Evolutionary conservation across 2,888 invertebrate species (phyloP), one percentile per base, ranked within the genome.

Genomic region (Drosophila neoperkinsi): DNA sequence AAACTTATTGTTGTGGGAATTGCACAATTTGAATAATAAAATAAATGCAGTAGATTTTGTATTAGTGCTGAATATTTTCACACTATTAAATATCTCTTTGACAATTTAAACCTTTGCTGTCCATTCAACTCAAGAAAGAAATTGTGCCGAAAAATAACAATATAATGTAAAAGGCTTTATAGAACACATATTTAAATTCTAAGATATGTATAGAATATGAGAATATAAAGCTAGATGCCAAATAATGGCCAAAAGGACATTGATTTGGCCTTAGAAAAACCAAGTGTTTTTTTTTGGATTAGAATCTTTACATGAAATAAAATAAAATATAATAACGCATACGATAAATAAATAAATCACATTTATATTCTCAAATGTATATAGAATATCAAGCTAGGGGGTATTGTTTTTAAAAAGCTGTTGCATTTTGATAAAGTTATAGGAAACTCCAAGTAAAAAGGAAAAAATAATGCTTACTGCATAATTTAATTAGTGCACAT

Each of bases 401-500:
- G 6, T 38, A 0, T 18, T 7, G 9, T 18, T 9, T 9, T 18
- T 9, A 18, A 38, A 9, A 38, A 38, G n/a, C 4, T n/a, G 41
- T n/a, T 41, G 36, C 36, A 6, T 36, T 36, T 16, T 16, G 4
- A n/a, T 9, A 41, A n/a, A 4, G n/a, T 36, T 16, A 16, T 36
- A 11, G 34, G 16, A 34, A 16, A 5, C 16, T 34, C 5, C 16
- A 34, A 16, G 13, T 16, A 5, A 34, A 34, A 16, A 5, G 13
- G 0, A 34, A 34, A 13, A 34, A 34, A 34, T 34, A 5, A 34
- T 57, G 60, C 50, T 36, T 25, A 30, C 53, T 62, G 56, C 74
- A 79, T 77, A 77, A 86, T 74, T 72, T 46, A 71, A 73, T 71
- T 63, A 38, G 43, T 50, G 31, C 68, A 69, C 28, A 51, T 69